These are phyloP conservation scores for Brachionus plicatilis DNA, from an alignment of 1,140 invertebrate species.

Conservation along the genomic window DNA sequence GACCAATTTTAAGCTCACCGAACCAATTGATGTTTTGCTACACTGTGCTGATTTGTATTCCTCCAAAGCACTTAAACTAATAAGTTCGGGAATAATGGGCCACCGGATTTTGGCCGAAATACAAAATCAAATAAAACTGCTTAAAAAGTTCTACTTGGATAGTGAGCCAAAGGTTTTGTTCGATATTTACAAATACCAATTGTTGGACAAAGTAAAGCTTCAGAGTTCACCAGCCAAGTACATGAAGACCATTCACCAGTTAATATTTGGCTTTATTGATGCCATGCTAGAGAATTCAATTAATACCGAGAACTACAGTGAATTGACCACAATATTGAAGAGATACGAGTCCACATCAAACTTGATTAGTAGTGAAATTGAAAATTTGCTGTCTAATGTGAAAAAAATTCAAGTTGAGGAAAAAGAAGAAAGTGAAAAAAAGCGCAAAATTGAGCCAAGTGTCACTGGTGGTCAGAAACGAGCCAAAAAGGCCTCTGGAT, in stretches of 20 bases:
- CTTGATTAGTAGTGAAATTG: background rate
- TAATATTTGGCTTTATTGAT: constrained; percentile 5
- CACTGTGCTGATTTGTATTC: constrained; percentile 8
- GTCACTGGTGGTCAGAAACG: background rate
- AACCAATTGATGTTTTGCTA: background rate
- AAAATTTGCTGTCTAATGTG: constrained; percentile 11
- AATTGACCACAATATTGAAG: background rate
- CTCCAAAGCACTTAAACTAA: background rate
- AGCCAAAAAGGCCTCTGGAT: background rate
- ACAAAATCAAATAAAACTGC: background rate
- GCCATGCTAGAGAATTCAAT: background rate
- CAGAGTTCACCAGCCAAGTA: background rate
- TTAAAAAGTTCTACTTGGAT: background rate
- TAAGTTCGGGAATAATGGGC: background rate
- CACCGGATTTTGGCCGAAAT: background rate
- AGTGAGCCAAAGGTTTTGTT: background rate
- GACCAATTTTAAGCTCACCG: background rate
- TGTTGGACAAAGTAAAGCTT: background rate
- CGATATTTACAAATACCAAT: background rate
- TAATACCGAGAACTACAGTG: background rate
- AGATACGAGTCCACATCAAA: background rate
- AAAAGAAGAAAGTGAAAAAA: background rate
- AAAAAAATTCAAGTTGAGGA: background rate
- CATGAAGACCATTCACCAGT: constrained; percentile 10
- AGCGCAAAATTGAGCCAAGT: background rate